Base-by-base conservation (phyloP, 2,797 vertebrate species). In the Tauraco hartlaubi region DNA sequence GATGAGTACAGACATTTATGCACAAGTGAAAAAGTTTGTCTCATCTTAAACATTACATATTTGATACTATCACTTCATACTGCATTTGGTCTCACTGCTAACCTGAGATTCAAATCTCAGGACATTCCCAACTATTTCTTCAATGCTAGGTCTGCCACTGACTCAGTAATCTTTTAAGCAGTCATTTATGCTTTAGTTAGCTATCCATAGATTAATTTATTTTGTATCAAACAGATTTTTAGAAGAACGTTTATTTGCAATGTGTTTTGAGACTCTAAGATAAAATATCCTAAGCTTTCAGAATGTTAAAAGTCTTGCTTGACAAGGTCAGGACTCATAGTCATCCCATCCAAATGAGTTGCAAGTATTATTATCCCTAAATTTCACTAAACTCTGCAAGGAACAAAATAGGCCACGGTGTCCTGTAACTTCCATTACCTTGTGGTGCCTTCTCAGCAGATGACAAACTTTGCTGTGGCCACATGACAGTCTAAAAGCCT, bases 341-440 rank as follows among this genome's bases (percentile, higher is more conserved):
- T 22, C 43, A 72, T 88, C 28, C 61, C 61, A 28, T 35, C n/a
- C 71, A 77, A 85, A 87, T 0, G 0, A 76, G 28, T 28, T 39
- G 37, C 29, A 67, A 84, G 71, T 31, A 72, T 21, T 49, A 39
- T 48, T 62, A 84, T 16, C 16, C 29, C n/a, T 37, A 88, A 63
- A 41, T 31, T 74, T 81, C 68, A 93, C 37, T 93, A 20, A 93
- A 90, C 25, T 88, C 11, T 26, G 10, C 54, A 54, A 74, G 58
- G 67, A 96, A 64, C 18, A 96, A 95, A 93, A 93, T 28, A 82
- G 35, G 54, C 31, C 54, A 55, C 48, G n/a, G 18, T 23, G 59
- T 56, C 67, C 61, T 77, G 69, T 80, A 87, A 85, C 71, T 91
- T 93, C 59, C 54, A 87, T 80, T 92, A 94, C 19, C 19, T 90